A percentile compares a stretch with the other conserved stretches of the same genome.
Evolutionary conservation across 2,113 vertebrate genomes (phyloP).

Genomic region (Turnix velox): DNA sequence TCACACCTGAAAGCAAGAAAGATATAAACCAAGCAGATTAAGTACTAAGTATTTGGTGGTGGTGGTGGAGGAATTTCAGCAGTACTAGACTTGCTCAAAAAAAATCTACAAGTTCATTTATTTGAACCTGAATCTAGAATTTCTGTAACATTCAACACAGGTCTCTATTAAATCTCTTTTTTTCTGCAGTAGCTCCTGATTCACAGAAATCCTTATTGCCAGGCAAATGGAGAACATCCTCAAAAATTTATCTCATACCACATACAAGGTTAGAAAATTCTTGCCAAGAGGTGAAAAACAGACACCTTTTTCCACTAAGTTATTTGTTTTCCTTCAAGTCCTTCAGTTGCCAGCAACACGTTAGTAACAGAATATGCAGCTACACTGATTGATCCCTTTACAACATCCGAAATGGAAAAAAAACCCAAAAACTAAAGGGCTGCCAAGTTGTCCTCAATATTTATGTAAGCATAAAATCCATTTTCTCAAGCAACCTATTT

Average conservation of each 20-base stretch:
- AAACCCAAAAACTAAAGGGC: background rate
- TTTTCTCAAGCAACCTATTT: slow-evolving; percentile 16
- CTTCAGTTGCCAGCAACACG: background rate
- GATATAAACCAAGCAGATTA: background rate
- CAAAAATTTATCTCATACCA: background rate
- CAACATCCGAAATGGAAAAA: background rate
- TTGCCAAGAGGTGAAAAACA: background rate
- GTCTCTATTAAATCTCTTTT: background rate
- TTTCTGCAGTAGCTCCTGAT: background rate
- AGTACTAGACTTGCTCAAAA: background rate
- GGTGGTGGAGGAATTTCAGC: background rate
- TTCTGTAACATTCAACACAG: background rate
- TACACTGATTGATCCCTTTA: background rate
- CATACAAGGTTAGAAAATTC: background rate
- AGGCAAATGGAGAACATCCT: background rate
- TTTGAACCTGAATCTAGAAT: background rate
- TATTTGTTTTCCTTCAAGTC: background rate
- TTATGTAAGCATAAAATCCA: slow-evolving; percentile 12
- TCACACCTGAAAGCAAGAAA: slow-evolving; percentile 76
- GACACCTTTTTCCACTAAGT: background rate
- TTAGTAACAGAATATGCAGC: background rate
- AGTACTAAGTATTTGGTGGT: background rate
- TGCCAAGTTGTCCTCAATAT: slow-evolving; percentile 15
- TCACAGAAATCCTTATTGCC: background rate
- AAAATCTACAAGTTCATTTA: background rate